These are phyloP conservation scores for Myotis daubentonii DNA, from an alignment of 2,797 vertebrate species.

Conservation along the genomic window DNA sequence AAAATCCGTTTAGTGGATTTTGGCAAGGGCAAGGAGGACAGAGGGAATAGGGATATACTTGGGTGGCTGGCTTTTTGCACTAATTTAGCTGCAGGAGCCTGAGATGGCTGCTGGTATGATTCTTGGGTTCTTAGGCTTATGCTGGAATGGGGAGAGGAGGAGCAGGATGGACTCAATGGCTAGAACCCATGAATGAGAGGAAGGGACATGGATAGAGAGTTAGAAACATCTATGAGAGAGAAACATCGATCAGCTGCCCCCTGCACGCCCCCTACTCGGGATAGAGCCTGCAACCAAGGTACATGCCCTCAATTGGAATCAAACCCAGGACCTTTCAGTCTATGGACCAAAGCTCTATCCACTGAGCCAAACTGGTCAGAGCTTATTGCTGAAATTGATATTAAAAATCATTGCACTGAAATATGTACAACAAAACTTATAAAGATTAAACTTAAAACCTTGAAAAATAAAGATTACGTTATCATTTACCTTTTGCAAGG, in stretches of 20 bases:
- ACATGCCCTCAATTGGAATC: neutral
- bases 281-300: neutral
- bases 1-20: neutral
- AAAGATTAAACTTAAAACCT: neutral
- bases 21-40: neutral
- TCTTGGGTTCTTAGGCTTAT: neutral
- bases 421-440: neutral
- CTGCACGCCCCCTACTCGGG: neutral
- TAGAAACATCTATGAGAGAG: neutral
- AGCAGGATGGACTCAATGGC: neutral
- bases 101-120: neutral
- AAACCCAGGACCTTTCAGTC: neutral
- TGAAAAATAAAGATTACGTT: neutral
- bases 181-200: neutral
- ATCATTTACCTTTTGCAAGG: neutral
- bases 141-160: neutral
- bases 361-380: neutral
- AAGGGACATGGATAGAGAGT: neutral
- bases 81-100: neutral
- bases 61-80: neutral
- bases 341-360: neutral
- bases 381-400: neutral
- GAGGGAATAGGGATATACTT: neutral
- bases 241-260: neutral
- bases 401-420: neutral